These are phyloP conservation scores for Hyposoter dolosus DNA, from an alignment of 2,888 invertebrate genomes.

Conservation along the genomic window DNA sequence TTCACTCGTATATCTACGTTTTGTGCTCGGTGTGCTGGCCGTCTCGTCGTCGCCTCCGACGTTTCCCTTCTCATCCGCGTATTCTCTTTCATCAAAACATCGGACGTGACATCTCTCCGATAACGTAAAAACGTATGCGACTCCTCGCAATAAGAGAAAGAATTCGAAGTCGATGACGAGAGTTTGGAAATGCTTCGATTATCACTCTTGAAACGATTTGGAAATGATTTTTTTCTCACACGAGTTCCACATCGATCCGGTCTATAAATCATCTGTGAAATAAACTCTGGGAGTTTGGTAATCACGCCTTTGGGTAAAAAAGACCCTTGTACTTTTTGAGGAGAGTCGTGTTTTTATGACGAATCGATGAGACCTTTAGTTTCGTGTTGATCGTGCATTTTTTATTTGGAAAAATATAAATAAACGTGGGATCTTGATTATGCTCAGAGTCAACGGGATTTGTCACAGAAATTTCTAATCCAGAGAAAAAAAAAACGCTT, in stretches of 20 bases:
- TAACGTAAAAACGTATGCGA: conserved; percentile 6
- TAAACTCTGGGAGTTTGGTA: background rate
- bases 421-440: background rate
- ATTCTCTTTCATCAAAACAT: conserved; percentile 45
- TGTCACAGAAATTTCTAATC: conserved; percentile 1
- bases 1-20: conserved; percentile 60
- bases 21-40: conserved; percentile 15
- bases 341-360: background rate
- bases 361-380: background rate
- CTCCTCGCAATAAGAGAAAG: conserved; percentile 2
- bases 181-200: conserved; percentile 5
- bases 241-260: background rate
- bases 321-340: background rate
- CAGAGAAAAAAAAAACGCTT: background rate
- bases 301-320: background rate
- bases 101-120: conserved; percentile 10
- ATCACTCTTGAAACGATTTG: background rate
- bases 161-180: background rate
- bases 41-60: conserved; percentile 30
- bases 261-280: background rate
- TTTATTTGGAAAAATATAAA: background rate
- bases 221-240: background rate
- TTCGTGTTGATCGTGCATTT: background rate
- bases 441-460: background rate
- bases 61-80: conserved; percentile 23